Conservation (phyloP, 2,113 vertebrate species). For the Elephantulus edwardii region DNA sequence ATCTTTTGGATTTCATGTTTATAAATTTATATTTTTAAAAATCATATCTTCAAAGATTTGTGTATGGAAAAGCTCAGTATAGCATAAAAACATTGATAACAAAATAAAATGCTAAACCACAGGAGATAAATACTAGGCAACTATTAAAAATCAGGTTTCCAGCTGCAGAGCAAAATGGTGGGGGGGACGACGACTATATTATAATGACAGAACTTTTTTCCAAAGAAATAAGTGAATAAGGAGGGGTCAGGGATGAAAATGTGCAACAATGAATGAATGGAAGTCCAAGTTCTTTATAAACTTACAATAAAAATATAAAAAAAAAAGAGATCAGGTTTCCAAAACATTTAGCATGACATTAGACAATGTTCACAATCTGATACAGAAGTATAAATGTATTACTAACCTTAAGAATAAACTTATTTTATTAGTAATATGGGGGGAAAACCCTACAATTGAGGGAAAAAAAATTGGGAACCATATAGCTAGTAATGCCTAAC, state of each 20-base stretch:
- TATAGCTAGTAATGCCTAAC: not conserved
- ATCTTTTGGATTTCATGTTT: not conserved
- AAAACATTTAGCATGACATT: not conserved
- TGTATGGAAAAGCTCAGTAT: not conserved
- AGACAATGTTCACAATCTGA: slow-evolving; percentile 13
- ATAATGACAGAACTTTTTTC: too few species aligned
- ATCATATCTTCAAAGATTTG: slow-evolving; percentile 35
- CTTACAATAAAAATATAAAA: too few species aligned
- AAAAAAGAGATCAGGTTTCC: not conserved
- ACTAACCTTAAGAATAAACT: not conserved
- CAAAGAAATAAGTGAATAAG: too few species aligned
- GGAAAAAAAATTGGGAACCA: not conserved
- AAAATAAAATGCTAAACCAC: not conserved
- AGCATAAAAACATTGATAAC: not conserved
- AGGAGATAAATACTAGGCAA: not conserved
- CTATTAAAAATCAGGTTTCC: not conserved
- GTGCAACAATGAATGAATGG: too few species aligned
- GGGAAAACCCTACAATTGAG: not conserved
- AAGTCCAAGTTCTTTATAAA: too few species aligned
- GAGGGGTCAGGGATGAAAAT: too few species aligned
- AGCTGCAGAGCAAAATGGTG: too few species aligned
- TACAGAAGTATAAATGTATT: not conserved
- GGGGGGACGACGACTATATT: too few species aligned
- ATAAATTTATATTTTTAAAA: slow-evolving; percentile 5
- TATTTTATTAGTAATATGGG: not conserved